Evolutionary conservation across 2,797 vertebrate species (phyloP).

Genomic region (Pipistrellus kuhlii): DNA sequence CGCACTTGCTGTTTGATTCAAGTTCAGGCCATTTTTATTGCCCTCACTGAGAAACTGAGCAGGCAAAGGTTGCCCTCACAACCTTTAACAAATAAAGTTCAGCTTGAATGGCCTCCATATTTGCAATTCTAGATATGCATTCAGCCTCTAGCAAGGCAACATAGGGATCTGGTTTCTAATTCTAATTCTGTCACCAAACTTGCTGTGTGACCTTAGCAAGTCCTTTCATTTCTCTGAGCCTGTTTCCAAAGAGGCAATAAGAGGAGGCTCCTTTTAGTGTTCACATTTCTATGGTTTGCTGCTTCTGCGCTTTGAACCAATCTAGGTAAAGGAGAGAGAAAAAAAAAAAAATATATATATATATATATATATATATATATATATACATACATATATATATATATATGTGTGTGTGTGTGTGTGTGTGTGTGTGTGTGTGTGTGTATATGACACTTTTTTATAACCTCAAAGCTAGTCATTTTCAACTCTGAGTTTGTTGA

Average conservation of each 20-base stretch:
- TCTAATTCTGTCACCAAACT: not conserved
- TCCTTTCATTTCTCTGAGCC: not conserved
- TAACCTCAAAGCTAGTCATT: conserved; percentile 22
- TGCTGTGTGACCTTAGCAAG: not conserved
- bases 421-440: no score
- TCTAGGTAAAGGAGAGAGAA: not conserved
- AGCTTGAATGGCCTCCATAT: not conserved
- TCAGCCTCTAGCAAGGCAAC: not conserved
- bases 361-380: not conserved
- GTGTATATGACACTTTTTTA: not conserved
- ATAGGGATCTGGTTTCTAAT: not conserved
- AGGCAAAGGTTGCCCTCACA: not conserved
- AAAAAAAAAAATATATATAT: not conserved
- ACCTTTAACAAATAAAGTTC: not conserved
- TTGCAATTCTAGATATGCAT: not conserved
- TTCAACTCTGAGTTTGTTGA: conserved; percentile 12
- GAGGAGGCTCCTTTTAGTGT: not conserved
- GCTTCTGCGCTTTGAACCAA: conserved; percentile 2
- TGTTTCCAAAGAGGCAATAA: not conserved
- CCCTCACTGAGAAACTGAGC: not conserved
- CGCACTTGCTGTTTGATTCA: not conserved
- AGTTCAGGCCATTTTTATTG: not conserved
- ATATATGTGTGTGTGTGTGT: no score
- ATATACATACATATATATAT: no score
- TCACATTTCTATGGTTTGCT: not conserved